Base-by-base conservation (phyloP, 2,888 invertebrate species). In the Netelia fuscicornis region DNA sequence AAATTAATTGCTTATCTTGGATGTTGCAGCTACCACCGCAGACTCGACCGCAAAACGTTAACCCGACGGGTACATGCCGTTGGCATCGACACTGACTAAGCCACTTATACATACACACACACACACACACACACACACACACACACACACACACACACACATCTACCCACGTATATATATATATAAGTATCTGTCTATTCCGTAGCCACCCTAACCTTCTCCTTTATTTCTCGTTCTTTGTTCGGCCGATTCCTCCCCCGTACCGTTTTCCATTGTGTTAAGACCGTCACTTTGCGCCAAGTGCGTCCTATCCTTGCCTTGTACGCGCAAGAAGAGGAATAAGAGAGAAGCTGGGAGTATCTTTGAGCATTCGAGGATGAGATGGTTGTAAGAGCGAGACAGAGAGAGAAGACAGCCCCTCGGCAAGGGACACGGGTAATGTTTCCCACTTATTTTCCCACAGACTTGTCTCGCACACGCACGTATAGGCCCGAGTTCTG, bases 1-100 rank as follows among this genome's bases (percentile, higher is more conserved):
- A 91, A 90, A 91, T 91, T 90, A 91, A 91, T 91, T 90, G 91
- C 88, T 90, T 88, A 89, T 91, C 90, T 89, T 88, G 89, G 88
- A 89, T 89, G 88, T 86, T 10, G 88, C 84, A 74, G 84, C 86
- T 87, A 86, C 64, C 84, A 89, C 90, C 91, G 90, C 91, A 90
- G 84, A 88, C 86, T 84, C 83, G 77, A 90, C 90, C 91, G 89
- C 91, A 91, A 90, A 86, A 88, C 87, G 86, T 90, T 89, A 88
- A 89, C 83, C 84, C 62, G 67, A 74, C 30, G 83, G 71, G 79
- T 58, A 17, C 56, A 42, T 76, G 62, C 70, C 60, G 30, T 20
- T 48, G 74, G 52, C 67, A 74, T 81, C 71, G 85, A 81, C 71
- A 48, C 70, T 60, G 9, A 37, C 23, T 17, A 48, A 48, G 48